Evolutionary conservation across 2,113 vertebrate genomes (phyloP), one percentile per base, ranked within the genome.

Genomic region (Ahaetulla prasina): DNA sequence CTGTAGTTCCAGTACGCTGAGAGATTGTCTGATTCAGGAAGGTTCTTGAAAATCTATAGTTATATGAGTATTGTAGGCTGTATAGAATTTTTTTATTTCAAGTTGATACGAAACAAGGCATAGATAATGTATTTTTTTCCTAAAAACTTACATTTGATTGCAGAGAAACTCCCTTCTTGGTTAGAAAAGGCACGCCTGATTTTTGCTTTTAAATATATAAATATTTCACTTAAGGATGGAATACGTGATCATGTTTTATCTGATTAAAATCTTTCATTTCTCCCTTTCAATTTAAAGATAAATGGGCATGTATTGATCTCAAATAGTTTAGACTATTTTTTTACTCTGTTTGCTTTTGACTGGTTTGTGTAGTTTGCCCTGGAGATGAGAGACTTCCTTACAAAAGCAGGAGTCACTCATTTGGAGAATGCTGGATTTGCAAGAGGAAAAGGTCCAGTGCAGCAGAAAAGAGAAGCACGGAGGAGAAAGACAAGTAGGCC

Each of bases 341-440:
- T 92, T 88, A 94, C 50, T 57, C 90, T 88, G 52, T 92, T 25
- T 55, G 54, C 89, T 55, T 91, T n/a, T 86, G 93, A 90, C 80
- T 80, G 68, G 88, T 93, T 95, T 94, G 93, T n/a, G 5, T 93
- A 99, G 98, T 93, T 97, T 97, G 98, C 97, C 97, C 98, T 97
- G 97, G 98, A 98, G 98, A 98, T 98, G 98, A 98, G 97, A 98
- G 98, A 98, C 97, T 97, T 98, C 97, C 97, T 97, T 97, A 97
- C 96, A 97, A 97, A 97, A 96, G 98, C 97, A 97, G 98, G 97
- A 98, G 97, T 98, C 97, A 97, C 97, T 88, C 96, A 57, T 97
- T 95, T 97, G 97, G 98, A 98, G 98, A 97, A 98, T 99, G 98
- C 98, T 98, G 98, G 98, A 98, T 96, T 98, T 97, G 97, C 98